phyloP scores from a whole-genome alignment of 2,888 invertebrate species.

The Drosophila acutilabella region DNA sequence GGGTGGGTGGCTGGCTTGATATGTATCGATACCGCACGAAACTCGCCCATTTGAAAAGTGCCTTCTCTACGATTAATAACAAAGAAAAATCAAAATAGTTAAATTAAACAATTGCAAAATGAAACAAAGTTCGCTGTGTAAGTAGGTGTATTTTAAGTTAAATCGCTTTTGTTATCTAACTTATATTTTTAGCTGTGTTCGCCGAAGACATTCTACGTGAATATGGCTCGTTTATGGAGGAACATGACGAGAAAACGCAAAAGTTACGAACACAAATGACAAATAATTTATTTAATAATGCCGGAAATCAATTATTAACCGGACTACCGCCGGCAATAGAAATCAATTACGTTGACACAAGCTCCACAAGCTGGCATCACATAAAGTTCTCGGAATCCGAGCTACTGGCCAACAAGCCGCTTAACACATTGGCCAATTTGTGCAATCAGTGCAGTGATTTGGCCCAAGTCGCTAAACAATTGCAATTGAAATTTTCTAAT shows the following conservation, averaged over 20 bases:
- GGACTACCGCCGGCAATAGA: constrained; percentile 64
- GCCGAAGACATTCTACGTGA: constrained; percentile 83
- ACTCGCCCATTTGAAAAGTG: constrained; percentile 32
- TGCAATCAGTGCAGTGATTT: constrained; percentile 91
- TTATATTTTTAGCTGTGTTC: constrained; percentile 50
- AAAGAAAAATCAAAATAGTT: constrained; percentile 39
- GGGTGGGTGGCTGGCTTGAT: neutral
- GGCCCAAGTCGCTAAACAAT: constrained; percentile 88
- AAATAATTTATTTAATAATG: constrained; percentile 6
- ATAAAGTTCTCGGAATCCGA: constrained; percentile 87
- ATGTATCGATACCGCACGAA: constrained; percentile 25
- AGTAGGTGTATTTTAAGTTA: constrained; percentile 21
- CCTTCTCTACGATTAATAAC: constrained; percentile 42
- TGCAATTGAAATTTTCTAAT: constrained; percentile 85
- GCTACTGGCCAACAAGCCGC: constrained; percentile 91
- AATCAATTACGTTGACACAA: constrained; percentile 51
- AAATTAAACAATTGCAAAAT: constrained; percentile 27
- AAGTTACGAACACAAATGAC: constrained; percentile 53
- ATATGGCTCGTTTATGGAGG: constrained; percentile 81
- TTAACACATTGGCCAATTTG: constrained; percentile 91
- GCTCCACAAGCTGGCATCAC: constrained; percentile 3
- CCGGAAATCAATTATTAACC: constrained; percentile 9
- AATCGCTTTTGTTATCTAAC: too few species aligned
- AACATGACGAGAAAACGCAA: constrained; percentile 74
- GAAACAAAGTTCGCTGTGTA: constrained; percentile 55